These are phyloP conservation scores for Phallusia fumigata DNA, from an alignment of 23 tunicate species.

Conservation along the genomic window DNA sequence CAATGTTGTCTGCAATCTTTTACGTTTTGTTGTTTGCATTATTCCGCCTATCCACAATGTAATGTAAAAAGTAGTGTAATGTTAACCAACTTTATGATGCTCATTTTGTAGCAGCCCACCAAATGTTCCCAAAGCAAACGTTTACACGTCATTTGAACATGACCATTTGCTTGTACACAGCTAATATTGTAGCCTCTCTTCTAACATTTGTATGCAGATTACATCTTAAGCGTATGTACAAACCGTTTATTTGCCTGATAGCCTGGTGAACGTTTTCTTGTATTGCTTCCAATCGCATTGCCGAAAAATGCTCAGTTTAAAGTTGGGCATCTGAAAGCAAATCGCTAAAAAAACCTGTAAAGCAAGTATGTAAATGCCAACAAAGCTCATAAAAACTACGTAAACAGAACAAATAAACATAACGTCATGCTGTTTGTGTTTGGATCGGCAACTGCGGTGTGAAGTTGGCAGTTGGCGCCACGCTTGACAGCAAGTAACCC, in stretches of 20 bases:
- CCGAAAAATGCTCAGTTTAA: neutral
- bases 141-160: no score
- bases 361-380: neutral
- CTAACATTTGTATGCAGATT: slow-evolving; percentile 1
- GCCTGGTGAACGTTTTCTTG: slow-evolving; percentile 3
- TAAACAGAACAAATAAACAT: slow-evolving; percentile 3
- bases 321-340: no score
- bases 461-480: no score
- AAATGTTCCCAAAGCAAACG: no score
- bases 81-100: no score
- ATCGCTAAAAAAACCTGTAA: no score
- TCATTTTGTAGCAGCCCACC: no score
- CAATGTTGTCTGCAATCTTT: neutral
- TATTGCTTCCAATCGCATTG: neutral
- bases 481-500: no score
- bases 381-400: neutral
- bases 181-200: neutral
- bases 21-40: no score
- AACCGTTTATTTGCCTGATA: neutral
- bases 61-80: no score
- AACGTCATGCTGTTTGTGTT: neutral
- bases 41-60: no score
- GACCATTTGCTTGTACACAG: neutral
- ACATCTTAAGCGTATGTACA: neutral
- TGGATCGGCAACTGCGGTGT: no score